Conservation (phyloP, 1,140 invertebrate genomes). For the Augochlora pura region DNA sequence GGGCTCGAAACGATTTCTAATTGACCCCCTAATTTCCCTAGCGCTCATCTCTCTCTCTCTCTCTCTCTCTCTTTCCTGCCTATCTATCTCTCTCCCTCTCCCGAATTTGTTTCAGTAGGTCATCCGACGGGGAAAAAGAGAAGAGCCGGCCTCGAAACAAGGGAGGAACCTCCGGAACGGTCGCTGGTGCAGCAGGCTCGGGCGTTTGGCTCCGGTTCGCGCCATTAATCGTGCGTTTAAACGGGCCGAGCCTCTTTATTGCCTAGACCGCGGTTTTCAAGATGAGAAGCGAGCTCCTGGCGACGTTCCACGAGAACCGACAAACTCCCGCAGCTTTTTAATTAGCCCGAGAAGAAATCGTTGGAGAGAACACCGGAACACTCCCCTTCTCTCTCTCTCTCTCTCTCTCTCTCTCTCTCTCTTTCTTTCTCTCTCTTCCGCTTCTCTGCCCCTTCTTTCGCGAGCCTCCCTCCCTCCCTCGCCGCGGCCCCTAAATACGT, state of each 20-base stretch:
- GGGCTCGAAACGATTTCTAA: constrained; percentile 50
- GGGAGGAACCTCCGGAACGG: neutral
- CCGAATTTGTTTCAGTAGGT: constrained; percentile 28
- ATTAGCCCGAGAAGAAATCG: constrained; percentile 38
- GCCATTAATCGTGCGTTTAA: constrained; percentile 32
- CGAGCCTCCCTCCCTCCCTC: no score
- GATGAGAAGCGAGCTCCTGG: constrained; percentile 41
- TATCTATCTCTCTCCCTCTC: no score
- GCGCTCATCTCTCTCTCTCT: neutral
- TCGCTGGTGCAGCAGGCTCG: neutral
- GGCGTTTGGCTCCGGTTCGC: constrained; percentile 18
- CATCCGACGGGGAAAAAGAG: neutral
- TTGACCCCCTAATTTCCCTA: constrained; percentile 48
- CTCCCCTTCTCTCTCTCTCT: no score
- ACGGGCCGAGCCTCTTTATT: constrained; percentile 18
- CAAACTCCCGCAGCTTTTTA: constrained; percentile 35
- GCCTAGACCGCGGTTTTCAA: constrained; percentile 17
- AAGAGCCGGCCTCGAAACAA: neutral
- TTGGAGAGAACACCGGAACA: neutral
- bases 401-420: no score
- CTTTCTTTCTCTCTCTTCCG: no score
- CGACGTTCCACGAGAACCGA: constrained; percentile 28
- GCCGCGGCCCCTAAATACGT: constrained; percentile 17
- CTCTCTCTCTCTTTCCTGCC: no score
- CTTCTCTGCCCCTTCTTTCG: neutral